Percentiles rank a stretch among this genome's conserved stretches.
Conservation (phyloP, 2,797 vertebrate genomes). For the Propithecus perrieri region DNA sequence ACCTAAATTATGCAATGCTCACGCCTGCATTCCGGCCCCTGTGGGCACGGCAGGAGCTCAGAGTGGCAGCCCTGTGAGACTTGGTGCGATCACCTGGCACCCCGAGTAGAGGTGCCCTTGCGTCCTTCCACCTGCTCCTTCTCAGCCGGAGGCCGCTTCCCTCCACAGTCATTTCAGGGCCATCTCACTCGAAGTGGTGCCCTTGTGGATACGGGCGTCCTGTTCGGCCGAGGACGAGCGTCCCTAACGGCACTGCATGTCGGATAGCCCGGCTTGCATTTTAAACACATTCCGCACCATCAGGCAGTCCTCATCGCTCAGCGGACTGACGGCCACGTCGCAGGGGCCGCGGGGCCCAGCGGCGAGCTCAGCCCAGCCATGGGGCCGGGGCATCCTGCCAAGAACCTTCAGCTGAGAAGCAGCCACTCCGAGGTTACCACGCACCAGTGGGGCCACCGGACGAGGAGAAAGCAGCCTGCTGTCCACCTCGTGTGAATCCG, state of each 20-base stretch:
- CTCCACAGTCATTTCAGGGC: background rate
- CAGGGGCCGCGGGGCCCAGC: background rate
- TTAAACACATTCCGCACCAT: background rate
- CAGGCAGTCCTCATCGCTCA: background rate
- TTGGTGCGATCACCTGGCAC: background rate
- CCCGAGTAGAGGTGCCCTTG: background rate
- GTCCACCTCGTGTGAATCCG: background rate
- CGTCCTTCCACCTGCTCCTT: background rate
- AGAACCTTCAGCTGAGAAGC: background rate
- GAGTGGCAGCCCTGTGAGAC: background rate
- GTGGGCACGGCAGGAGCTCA: too few relatives aligned
- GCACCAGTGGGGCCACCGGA: background rate
- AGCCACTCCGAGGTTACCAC: background rate
- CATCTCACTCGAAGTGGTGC: background rate
- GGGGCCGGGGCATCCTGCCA: background rate
- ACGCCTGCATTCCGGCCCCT: background rate
- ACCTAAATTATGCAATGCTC: background rate
- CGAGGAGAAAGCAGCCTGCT: background rate
- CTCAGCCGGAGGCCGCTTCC: background rate
- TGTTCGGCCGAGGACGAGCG: background rate
- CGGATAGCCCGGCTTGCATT: background rate
- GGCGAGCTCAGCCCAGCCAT: background rate
- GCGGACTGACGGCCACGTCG: rapidly evolving
- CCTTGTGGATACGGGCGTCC: background rate
- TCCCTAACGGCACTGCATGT: background rate